Base-by-base conservation (phyloP, 2,113 vertebrate genomes). In the Apaloderma vittatum region DNA sequence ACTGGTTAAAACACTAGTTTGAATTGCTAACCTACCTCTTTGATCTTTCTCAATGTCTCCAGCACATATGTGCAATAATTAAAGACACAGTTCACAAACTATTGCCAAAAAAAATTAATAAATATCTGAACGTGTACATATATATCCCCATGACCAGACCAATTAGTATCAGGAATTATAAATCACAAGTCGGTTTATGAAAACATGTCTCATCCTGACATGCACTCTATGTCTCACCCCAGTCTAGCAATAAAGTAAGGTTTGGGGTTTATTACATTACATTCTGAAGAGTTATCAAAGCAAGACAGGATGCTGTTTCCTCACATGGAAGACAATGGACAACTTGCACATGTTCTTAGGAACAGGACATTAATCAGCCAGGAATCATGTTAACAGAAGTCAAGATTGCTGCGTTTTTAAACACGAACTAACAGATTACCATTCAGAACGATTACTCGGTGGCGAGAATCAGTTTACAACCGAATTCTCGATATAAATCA, bases 21-120 rank as follows among this genome's bases (percentile, higher is more conserved):
- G 96, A 97, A 96, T 95, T 96, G 95, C 96, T 97, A 97, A 95
- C 96, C 90, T 94, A 95, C 57, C 71, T 71, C 96, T 97, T 97
- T 97, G 95, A 97, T 97, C 92, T 94, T 59, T 72, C 59, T 71
- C 95, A 96, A n/a, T 87, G 93, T 94, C 90, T 97, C 95, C 90
- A 94, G 94, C 89, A 89, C 96, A 96, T 94, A 96, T 96, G 95
- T 92, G 93, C 85, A 94, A 92, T 97, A 97, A 97, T 97, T 97
- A 97, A 97, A 97, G 96, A 95, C 92, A 96, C 1, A 91, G 90
- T 93, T 86, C 94, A 75, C 79, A 57, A 92, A 94, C 67, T 66
- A 67, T 20, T 84, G 72, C 54, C 54, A 48, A 75, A 82, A 67
- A 36, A 79, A 88, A 32, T 5, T 94, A 86, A 90, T 40, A 95